A percentile compares a stretch with the other conserved stretches of the same genome.
These are phyloP conservation scores for Agonum fuliginosum DNA, from an alignment of 2,888 invertebrate species.

Conservation along the genomic window DNA sequence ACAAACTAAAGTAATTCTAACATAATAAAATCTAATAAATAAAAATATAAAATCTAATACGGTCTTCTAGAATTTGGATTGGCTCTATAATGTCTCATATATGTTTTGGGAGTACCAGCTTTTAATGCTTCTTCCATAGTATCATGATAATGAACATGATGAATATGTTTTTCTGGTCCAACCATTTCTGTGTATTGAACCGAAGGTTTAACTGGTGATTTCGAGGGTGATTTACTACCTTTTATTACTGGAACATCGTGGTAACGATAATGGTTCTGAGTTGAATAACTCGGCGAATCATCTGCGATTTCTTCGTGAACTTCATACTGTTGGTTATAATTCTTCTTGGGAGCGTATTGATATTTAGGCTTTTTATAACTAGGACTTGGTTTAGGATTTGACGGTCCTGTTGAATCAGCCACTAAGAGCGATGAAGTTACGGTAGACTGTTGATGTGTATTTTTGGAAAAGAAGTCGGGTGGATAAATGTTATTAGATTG, in stretches of 20 bases:
- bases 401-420: constrained; percentile 1
- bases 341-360: constrained; percentile 15
- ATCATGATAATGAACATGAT: constrained; percentile 51
- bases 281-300: constrained; percentile 1
- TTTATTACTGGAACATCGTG: constrained; percentile 1
- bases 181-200: constrained; percentile 16
- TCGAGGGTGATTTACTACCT: background rate
- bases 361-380: constrained; percentile 33
- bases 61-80: background rate
- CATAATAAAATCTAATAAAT: background rate
- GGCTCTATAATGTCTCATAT: constrained; percentile 16
- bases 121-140: constrained; percentile 11
- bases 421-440: constrained; percentile 29
- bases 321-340: constrained; percentile 30
- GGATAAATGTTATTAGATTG: constrained; percentile 21
- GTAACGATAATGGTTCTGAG: background rate
- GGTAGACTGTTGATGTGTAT: constrained; percentile 1
- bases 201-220: constrained; percentile 17
- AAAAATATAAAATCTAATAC: background rate
- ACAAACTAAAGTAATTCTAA: constrained; percentile 28
- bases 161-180: constrained; percentile 32
- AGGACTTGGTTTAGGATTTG: background rate
- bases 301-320: constrained; percentile 46
- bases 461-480: background rate
- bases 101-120: background rate